Conservation (phyloP, 2,113 vertebrate species). For the Xenopus borealis region DNA sequence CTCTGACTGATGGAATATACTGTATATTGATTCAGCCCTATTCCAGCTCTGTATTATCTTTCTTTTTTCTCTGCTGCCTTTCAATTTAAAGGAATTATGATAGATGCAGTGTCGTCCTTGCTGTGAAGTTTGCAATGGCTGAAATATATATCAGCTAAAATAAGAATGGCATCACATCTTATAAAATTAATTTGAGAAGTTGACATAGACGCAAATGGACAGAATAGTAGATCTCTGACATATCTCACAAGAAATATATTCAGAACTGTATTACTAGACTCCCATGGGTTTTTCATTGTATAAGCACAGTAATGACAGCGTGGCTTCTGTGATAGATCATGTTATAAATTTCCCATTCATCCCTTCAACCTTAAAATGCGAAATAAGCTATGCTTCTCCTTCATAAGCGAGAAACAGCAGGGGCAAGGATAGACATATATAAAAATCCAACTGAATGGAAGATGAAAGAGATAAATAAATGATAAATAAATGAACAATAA, state of each 20-base stretch:
- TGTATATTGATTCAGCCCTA: no score
- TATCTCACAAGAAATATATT: conserved; percentile 6
- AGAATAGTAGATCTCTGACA: conserved; percentile 1
- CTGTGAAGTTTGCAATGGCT: neutral
- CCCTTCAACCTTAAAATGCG: neutral
- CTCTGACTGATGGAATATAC: no score
- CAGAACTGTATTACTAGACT: neutral
- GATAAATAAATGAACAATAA: neutral
- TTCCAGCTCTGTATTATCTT: no score
- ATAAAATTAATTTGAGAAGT: conserved; percentile 24
- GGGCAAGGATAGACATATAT: neutral
- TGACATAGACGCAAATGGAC: conserved; percentile 11
- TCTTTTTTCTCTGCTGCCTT: neutral
- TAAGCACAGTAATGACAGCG: neutral
- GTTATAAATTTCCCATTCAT: neutral
- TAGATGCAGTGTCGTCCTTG: neutral
- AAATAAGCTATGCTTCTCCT: neutral
- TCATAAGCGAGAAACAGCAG: neutral
- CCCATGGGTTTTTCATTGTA: neutral
- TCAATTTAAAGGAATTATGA: neutral
- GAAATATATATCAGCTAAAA: conserved; percentile 14
- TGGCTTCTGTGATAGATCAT: neutral
- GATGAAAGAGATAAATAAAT: neutral
- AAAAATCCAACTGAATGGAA: no score
- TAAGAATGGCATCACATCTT: conserved; percentile 14